Conservation (phyloP, 2,113 vertebrate genomes). For the Cyanoliseus patagonus region DNA sequence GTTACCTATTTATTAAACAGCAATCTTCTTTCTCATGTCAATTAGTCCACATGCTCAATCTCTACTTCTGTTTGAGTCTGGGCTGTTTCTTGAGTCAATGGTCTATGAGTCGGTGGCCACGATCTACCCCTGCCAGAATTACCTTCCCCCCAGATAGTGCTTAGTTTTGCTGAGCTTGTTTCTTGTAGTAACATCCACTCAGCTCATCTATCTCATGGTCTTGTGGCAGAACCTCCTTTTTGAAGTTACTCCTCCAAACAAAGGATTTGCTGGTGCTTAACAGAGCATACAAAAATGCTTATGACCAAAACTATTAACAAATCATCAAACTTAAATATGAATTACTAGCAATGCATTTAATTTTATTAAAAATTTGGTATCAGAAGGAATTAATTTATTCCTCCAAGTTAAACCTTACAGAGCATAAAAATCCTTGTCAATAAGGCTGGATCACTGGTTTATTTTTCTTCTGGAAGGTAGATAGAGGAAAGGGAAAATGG, state of each 20-base stretch:
- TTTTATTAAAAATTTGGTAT: neutral
- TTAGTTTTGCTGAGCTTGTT: neutral
- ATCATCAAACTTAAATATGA: neutral
- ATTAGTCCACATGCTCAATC: neutral
- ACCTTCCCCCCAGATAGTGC: neutral
- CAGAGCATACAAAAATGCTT: neutral
- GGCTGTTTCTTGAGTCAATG: neutral
- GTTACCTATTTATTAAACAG: neutral
- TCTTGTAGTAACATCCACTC: neutral
- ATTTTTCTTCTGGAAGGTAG: neutral
- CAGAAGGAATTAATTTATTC: neutral
- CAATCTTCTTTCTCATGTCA: neutral
- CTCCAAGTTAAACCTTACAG: neutral
- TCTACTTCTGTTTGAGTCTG: neutral
- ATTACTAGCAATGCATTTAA: neutral
- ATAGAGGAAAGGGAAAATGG: neutral
- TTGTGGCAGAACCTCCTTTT: neutral
- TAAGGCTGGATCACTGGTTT: neutral
- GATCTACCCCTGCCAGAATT: neutral
- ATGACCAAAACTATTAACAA: neutral
- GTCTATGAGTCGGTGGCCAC: neutral
- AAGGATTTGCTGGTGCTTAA: neutral
- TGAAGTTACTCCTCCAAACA: neutral
- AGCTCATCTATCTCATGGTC: neutral
- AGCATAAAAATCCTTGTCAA: neutral